Base-by-base conservation (phyloP, 2,888 invertebrate species). In the Microctonus hyperodae region DNA sequence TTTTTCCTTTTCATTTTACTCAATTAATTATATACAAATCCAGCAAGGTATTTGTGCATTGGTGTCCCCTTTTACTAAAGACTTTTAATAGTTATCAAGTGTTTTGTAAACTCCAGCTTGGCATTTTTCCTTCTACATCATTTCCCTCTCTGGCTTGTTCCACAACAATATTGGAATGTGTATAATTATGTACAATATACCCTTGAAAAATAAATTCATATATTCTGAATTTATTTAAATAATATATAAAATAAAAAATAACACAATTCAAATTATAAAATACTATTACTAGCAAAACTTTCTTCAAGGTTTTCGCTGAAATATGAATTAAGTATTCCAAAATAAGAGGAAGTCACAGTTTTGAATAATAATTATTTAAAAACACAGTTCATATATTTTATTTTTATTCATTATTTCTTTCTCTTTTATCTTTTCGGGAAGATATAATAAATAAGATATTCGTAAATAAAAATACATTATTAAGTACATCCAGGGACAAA, bases 1-100 rank as follows among this genome's bases (percentile, higher is more conserved):
- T 67, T 67, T 59, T 67, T 63, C 35, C 50, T 3, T 35, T 35
- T n/a, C n/a, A n/a, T n/a, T n/a, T n/a, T n/a, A n/a, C n/a, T n/a
- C 58, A 56, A 67, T 67, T 67, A 67, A 67, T 67, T 67, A 64
- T 61, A 11, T 64, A 60, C 53, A 53, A 55, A 51, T 59, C 33
- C 31, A 23, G 33, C 9, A 16, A 64, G 50, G 58, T 33, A 57
- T 63, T 64, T 48, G 61, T 44, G 44, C 48, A 66, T 55, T 33
- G 61, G 33, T 37, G 64, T 31, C 28, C 28, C 7, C 28, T 28
- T 28, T 28, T 28, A 5, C 28, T 59, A 64, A 64, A 64, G 59
- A 48, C 58, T 64, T 31, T 31, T 53, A 53, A 67, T 63, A 63
- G 31, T 58, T 44, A 55, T 33, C 33, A 56, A 51, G 16, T 44